Evolutionary conservation across 2,797 vertebrate species (phyloP), one percentile per base, ranked within the genome.

Genomic region (Nyctibius grandis): DNA sequence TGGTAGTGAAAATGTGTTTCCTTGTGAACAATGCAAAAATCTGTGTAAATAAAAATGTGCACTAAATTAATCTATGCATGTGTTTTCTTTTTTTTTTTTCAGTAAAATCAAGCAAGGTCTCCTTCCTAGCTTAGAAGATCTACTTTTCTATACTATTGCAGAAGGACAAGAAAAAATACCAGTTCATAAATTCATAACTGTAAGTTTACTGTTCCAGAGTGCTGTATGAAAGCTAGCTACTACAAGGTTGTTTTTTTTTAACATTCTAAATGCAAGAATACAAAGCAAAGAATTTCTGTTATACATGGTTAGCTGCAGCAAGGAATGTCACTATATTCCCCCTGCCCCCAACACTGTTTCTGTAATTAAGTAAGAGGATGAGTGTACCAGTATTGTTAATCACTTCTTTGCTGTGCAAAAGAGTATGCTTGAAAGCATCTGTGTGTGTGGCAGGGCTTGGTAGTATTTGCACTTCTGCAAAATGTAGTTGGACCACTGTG

Each of bases 121-220:
- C 89, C 98, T 99, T 94, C 99, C 99, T 96, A 99, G 99, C 74
- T 98, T 99, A 98, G 99, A 99, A 97, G 99, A 99, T 97, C 98
- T 99, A 63, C 98, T 99, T 85, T 99, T 99, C 97, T 99, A 99
- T 98, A 99, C 99, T 89, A 99, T 99, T 95, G 99, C 99, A 53
- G 99, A 99, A 98, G 99, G 99, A 91, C 99, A 99, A 97, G 99
- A 99, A 93, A 99, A 99, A 97, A 99, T 99, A 97, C 99, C 99
- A 5, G 99, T 99, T n/a, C 99, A 99, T 98, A 99, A 99, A 88
- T 99, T 99, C 97, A 99, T 99, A 97, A 99, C 99, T 90, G 99
- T 99, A 98, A 99, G 99, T 98, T 91, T 60, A 15, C 59, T 70
- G 5, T 74, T 94, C 10, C 25, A 34, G n/a, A 59, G 26, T 40